Conservation (phyloP, 2,888 invertebrate genomes). For the Petrolisthes cinctipes region DNA sequence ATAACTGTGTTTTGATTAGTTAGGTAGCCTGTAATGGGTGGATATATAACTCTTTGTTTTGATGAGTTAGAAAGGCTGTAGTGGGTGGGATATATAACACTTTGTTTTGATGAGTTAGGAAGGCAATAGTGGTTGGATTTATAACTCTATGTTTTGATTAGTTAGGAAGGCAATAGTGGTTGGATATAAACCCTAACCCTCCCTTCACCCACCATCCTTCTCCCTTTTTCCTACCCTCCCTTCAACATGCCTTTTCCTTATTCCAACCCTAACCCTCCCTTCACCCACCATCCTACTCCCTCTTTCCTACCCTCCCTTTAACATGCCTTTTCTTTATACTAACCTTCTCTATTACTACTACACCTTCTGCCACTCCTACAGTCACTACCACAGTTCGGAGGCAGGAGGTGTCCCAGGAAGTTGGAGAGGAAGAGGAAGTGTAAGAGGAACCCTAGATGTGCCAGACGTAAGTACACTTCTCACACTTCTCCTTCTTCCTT, state of each 20-base stretch:
- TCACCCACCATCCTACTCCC: neutral
- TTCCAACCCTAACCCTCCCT: neutral
- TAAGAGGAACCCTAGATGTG: slow-evolving; percentile 62
- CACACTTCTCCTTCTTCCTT: no score
- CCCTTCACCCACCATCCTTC: neutral
- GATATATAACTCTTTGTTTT: no score
- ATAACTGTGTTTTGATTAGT: no score
- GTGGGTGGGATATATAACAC: no score
- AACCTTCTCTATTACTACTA: no score
- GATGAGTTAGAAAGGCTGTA: no score
- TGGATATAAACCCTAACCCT: neutral
- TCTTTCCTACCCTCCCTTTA: neutral
- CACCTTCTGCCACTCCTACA: slow-evolving; percentile 67
- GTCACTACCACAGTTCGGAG: slow-evolving; percentile 76
- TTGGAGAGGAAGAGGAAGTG: slow-evolving; percentile 76
- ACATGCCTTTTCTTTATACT: neutral
- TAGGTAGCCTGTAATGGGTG: no score
- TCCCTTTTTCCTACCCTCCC: neutral
- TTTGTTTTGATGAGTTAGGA: no score
- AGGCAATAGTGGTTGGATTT: no score
- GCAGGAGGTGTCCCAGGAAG: slow-evolving; percentile 76
- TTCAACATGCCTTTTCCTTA: neutral
- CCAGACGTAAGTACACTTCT: neutral
- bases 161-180: no score
- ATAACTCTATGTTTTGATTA: no score